Percentiles rank a stretch among this genome's conserved stretches.
Conservation (phyloP, 2,113 vertebrate genomes). For the Eretmochelys imbricata region DNA sequence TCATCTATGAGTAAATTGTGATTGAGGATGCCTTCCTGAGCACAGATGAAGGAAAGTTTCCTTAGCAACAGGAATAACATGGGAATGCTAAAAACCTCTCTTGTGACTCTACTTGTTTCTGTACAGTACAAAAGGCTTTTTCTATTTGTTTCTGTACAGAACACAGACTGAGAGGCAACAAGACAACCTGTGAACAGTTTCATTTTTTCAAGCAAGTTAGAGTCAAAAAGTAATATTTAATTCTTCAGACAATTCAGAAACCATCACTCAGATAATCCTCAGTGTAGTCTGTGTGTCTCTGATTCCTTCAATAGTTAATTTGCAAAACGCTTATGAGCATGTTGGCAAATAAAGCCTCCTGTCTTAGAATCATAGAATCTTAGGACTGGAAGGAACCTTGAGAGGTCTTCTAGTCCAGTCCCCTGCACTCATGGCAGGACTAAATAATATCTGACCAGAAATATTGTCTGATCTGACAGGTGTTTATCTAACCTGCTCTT, state of each 20-base stretch:
- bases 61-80: slow-evolving; percentile 59
- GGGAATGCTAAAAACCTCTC: slow-evolving; percentile 50
- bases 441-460: neutral
- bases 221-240: slow-evolving; percentile 6
- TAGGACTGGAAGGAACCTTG: neutral
- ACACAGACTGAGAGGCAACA: neutral
- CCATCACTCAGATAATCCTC: slow-evolving; percentile 13
- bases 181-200: neutral
- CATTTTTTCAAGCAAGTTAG: slow-evolving; percentile 31
- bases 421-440: neutral
- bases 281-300: neutral
- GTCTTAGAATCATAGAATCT: neutral
- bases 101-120: slow-evolving; percentile 34
- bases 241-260: slow-evolving; percentile 2
- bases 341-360: neutral
- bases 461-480: no score
- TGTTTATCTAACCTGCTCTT: no score
- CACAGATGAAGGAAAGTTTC: slow-evolving; percentile 49
- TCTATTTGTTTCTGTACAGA: neutral
- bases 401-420: neutral
- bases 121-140: neutral
- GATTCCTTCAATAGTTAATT: slow-evolving; percentile 63
- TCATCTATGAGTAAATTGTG: slow-evolving; percentile 14
- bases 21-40: slow-evolving; percentile 36
- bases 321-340: slow-evolving; percentile 35